Evolutionary conservation across 2,888 invertebrate genomes (phyloP), one percentile per base, ranked within the genome.

Genomic region (Molorchus minor): DNA sequence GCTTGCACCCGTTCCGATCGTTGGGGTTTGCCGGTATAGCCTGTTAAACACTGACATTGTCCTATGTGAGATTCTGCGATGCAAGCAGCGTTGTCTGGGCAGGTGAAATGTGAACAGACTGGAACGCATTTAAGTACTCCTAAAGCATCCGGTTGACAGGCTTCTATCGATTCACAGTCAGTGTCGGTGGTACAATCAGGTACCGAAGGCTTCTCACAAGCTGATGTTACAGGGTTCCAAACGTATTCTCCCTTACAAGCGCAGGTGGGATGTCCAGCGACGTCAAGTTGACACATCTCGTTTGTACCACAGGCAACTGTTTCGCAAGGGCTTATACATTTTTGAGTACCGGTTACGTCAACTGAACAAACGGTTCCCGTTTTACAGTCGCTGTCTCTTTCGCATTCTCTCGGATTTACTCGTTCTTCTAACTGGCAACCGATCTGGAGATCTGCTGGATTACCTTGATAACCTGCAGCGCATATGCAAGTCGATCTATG

Each of bases 1-100:
- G 86, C 69, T 87, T 85, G 73, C 96, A 96, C n/a, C 96, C 96
- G 66, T 89, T 89, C 17, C 96, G 86, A 75, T 94, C 92, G 73
- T 93, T 93, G 13, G 95, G 93, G 82, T 96, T n/a, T 96, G 30
- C 96, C 96, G 8, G 88, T 86, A 78, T 87, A 96, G 2, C 94
- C 94, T 33, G 86, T 82, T 13, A 92, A 82, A 76, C 96, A 97
- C 73, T 92, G 90, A 76, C 96, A 97, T 72, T 87, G 86, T 38
- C 91, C 92, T 72, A 84, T 85, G 72, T 93, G 93, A 57, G 85
- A 84, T 61, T 81, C 84, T 0, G 92, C 89, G 1, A 91, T 80
- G 80, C 96, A 96, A 62, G 89, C 86, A 0, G 95, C 90, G 79
- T 95, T 93, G 53, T 86, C 85, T 0, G 94, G 92, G 68, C 95